Conservation (phyloP, 2,888 invertebrate species). For the Ophion obscuratus region DNA sequence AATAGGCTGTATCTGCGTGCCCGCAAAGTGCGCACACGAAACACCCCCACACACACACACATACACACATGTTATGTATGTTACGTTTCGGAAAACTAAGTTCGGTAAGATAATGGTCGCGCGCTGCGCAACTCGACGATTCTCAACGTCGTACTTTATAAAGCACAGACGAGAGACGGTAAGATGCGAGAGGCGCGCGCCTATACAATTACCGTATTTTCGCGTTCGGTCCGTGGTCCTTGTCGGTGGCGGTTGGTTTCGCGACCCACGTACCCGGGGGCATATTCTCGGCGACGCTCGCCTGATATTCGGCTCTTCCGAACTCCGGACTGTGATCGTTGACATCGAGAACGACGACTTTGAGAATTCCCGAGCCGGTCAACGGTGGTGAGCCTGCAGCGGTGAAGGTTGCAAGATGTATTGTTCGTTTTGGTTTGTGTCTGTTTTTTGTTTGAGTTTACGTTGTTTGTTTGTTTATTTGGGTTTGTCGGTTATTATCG, state of each 20-base stretch:
- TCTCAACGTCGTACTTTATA: not conserved
- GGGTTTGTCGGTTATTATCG: not conserved
- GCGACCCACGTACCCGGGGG: conserved; percentile 91
- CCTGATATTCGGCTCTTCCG: conserved; percentile 91
- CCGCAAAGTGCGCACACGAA: not conserved
- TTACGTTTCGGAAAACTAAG: not conserved
- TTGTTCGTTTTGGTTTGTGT: not conserved
- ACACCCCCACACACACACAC: not conserved
- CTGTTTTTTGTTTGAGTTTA: not conserved
- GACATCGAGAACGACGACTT: conserved; percentile 95
- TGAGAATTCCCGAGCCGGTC: conserved; percentile 96
- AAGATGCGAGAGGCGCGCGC: not conserved
- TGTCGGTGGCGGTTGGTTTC: conserved; percentile 91
- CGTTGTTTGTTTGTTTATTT: not conserved
- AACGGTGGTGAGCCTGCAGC: conserved; percentile 94
- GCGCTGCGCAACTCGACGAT: not conserved
- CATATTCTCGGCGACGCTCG: conserved; percentile 92
- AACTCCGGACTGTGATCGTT: conserved; percentile 97
- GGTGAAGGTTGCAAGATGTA: not conserved
- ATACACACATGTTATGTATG: not conserved
- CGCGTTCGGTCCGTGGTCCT: conserved; percentile 93
- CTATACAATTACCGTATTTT: conserved; percentile 88
- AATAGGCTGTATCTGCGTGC: conserved; percentile 89
- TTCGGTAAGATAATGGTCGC: not conserved
- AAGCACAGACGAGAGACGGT: not conserved